These are phyloP conservation scores for Oegoconia quadripuncta DNA, from an alignment of 2,888 invertebrate genomes.

Conservation along the genomic window DNA sequence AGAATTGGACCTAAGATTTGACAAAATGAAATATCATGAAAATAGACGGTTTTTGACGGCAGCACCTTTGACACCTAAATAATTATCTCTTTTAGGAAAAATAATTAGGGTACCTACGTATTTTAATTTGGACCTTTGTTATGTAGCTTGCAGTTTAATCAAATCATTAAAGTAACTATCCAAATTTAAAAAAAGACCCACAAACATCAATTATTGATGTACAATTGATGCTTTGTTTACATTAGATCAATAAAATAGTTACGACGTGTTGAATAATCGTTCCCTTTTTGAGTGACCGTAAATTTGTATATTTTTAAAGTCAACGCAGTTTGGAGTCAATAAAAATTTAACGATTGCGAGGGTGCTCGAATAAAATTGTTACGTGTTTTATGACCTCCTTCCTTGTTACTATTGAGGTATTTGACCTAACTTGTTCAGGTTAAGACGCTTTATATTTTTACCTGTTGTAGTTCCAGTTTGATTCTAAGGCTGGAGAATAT, in stretches of 20 bases:
- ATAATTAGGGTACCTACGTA: too few relatives aligned
- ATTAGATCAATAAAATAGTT: conserved; percentile 73
- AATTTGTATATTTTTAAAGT: conserved; percentile 78
- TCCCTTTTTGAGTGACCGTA: conserved; percentile 74
- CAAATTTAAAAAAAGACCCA: neutral
- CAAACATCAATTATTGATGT: conserved; percentile 34
- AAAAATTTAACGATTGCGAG: conserved; percentile 74
- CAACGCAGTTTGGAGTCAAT: conserved; percentile 73
- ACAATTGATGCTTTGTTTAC: conserved; percentile 71
- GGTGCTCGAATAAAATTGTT: conserved; percentile 68
- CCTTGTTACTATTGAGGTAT: conserved; percentile 30
- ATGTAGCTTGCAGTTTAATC: too few relatives aligned
- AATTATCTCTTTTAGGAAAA: too few relatives aligned
- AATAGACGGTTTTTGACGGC: too few relatives aligned
- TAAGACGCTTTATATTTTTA: neutral
- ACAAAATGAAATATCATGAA: too few relatives aligned
- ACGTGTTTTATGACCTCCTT: conserved; percentile 45
- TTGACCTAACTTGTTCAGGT: conserved; percentile 28
- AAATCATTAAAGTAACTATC: neutral
- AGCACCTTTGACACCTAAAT: too few relatives aligned
- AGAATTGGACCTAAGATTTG: too few relatives aligned
- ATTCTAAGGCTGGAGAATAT: too few relatives aligned
- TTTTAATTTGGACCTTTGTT: too few relatives aligned
- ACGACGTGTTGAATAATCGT: conserved; percentile 78
- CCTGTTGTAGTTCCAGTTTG: neutral